These are phyloP conservation scores for Carabus problematicus DNA, from an alignment of 2,888 invertebrate genomes.

Conservation along the genomic window DNA sequence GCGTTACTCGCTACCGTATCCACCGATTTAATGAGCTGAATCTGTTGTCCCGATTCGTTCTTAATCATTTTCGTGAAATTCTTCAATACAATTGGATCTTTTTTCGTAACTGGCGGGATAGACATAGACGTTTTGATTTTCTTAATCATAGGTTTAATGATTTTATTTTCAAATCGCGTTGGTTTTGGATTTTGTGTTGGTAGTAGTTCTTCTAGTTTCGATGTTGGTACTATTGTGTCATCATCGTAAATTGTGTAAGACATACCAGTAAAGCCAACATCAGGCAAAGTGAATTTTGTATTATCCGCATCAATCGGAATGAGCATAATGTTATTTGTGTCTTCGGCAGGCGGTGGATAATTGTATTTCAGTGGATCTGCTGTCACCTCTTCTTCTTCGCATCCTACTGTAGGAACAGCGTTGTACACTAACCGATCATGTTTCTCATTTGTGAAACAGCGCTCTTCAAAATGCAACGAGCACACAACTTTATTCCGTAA, in stretches of 20 bases:
- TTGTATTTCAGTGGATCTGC: not conserved
- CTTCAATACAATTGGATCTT: constrained; percentile 19
- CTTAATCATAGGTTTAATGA: constrained; percentile 25
- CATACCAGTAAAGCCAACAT: constrained; percentile 23
- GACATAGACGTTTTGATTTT: not conserved
- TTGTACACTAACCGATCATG: constrained; percentile 64
- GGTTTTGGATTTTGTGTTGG: not conserved
- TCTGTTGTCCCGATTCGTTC: constrained; percentile 7
- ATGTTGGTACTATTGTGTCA: constrained; percentile 26
- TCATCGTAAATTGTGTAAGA: constrained; percentile 32
- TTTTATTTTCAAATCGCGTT: not conserved
- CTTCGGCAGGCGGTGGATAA: not conserved
- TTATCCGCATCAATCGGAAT: constrained; percentile 35
- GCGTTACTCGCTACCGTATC: not conserved
- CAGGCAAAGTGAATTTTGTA: constrained; percentile 34
- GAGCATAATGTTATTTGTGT: constrained; percentile 18
- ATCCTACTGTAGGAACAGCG: constrained; percentile 64
- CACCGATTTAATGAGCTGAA: not conserved
- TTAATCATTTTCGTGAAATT: constrained; percentile 1
- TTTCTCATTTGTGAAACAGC: constrained; percentile 63
- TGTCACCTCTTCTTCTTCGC: constrained; percentile 12
- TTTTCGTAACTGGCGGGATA: not conserved
- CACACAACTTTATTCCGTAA: constrained; percentile 68
- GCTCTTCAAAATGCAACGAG: constrained; percentile 66
- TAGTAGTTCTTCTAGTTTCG: constrained; percentile 21